Conservation (phyloP, 1,140 invertebrate genomes). For the Centruroides vittatus region DNA sequence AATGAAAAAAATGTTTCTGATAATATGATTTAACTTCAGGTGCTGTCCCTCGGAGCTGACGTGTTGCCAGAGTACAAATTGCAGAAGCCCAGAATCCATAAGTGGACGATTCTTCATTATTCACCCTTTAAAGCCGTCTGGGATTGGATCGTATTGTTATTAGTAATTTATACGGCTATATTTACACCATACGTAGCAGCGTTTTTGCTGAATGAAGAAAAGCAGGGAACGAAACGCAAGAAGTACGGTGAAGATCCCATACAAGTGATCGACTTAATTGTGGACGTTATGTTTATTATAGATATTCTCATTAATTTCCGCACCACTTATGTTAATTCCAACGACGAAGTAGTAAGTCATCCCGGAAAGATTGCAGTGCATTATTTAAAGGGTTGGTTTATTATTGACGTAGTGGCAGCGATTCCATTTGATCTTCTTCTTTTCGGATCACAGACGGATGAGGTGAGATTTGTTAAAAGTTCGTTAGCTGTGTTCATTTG, state of each 20-base stretch:
- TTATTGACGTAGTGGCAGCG: constrained; percentile 95
- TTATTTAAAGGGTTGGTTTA: constrained; percentile 96
- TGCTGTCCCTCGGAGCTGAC: constrained; percentile 80
- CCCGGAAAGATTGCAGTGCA: constrained; percentile 94
- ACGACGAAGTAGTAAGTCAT: constrained; percentile 95
- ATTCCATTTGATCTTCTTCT: constrained; percentile 96
- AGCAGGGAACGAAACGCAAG: constrained; percentile 40
- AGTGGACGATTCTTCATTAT: constrained; percentile 96
- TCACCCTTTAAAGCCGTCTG: constrained; percentile 96
- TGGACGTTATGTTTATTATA: constrained; percentile 97
- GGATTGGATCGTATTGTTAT: constrained; percentile 95
- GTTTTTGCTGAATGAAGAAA: constrained; percentile 82
- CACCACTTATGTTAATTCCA: constrained; percentile 95
- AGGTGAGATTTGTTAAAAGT: constrained; percentile 48
- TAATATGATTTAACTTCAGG: constrained; percentile 38
- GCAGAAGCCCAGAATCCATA: constrained; percentile 47
- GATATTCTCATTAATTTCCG: constrained; percentile 99
- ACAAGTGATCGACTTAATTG: constrained; percentile 80
- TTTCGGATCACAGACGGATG: constrained; percentile 89
- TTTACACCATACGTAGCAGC: constrained; percentile 98
- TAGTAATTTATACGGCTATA: constrained; percentile 98
- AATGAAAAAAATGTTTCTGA: no score
- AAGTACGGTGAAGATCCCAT: constrained; percentile 69
- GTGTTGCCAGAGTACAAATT: constrained; percentile 84
- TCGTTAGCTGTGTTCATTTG: not conserved